Base-by-base conservation (phyloP, 2,888 invertebrate genomes). In the Oxyscelio sp. region DNA sequence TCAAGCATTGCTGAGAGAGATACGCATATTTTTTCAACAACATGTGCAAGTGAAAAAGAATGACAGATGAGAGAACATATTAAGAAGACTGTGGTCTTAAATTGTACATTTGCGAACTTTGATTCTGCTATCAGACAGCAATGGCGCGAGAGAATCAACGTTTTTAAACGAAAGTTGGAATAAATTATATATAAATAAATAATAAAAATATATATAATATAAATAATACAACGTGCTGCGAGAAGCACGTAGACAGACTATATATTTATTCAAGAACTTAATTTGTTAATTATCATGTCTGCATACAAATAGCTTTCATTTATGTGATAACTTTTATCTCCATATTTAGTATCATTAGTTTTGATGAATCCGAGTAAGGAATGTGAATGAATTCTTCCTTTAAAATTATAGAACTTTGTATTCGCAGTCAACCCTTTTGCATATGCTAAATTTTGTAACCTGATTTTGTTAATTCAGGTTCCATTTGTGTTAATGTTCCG, bases 1-100 rank as follows among this genome's bases (percentile, higher is more conserved):
- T 38, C 31, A 63, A 48, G 24, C n/a, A 50, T 65, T 38, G 19
- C 34, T 5, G 31, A 54, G 54, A 52, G 31, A 66, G 40, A 66
- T 54, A n/a, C n/a, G 48, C 13, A 54, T 54, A 66, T 66, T 66
- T 66, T 66, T 66, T 52, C 48, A 66, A 40, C 22, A 40, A 66
- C 27, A 27, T 5, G 21, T 56, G 27, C 43, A 68, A 56, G 27
- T 27, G 52, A 21, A 24, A 17, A 17, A 48, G 48, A 40, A 66
- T 43, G 56, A 68, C 43, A 54, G 31, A 66, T 27, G 27, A 27
- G 3, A 6, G 52, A 11, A 22, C 52, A 52, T 52, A 52, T 52
- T 38, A 2, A 3, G 9, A 52, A 61, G 52, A 59, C 52, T 71
- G 48, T 61, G 59, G 40, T 73, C 59, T 61, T 61, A 73, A 50